Conservation (phyloP, 1,140 invertebrate species). For the Lasioglossum albipes region DNA sequence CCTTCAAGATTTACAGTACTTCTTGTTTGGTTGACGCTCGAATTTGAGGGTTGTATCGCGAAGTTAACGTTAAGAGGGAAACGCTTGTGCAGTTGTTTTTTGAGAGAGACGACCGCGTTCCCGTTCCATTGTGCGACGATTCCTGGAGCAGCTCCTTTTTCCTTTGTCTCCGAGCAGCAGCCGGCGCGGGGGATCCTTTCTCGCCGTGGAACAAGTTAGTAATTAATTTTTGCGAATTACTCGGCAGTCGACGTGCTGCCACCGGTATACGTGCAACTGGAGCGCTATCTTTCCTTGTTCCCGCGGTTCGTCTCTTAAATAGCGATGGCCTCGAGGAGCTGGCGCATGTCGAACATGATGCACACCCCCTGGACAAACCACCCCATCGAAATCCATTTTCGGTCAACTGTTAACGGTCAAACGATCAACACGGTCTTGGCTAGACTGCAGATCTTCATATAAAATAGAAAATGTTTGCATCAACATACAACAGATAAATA, state of each 20-base stretch:
- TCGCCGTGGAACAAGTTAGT: slow-evolving; percentile 71
- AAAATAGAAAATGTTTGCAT: no score
- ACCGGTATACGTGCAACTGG: slow-evolving; percentile 65
- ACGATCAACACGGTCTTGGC: no score
- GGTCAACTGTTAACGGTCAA: no score
- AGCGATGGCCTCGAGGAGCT: slow-evolving; percentile 56
- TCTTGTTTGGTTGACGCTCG: no score
- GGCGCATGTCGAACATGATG: background rate
- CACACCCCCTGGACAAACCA: no score
- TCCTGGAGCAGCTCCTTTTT: slow-evolving; percentile 66
- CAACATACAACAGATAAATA: no score
- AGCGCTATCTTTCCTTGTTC: slow-evolving; percentile 70
- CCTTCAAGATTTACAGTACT: no score
- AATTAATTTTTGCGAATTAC: slow-evolving; percentile 79
- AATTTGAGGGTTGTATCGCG: background rate
- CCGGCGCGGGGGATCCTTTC: slow-evolving; percentile 61
- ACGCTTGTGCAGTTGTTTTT: slow-evolving; percentile 45
- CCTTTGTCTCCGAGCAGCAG: slow-evolving; percentile 58
- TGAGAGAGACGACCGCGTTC: slow-evolving; percentile 45
- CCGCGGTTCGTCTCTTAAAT: slow-evolving; percentile 55
- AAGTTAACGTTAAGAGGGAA: slow-evolving; percentile 36
- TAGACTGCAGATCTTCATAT: no score
- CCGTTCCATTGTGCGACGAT: slow-evolving; percentile 64
- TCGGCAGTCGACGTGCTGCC: slow-evolving; percentile 73
- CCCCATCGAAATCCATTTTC: no score